Base-by-base conservation (phyloP, 2,113 vertebrate genomes). In the Orcinus orca region DNA sequence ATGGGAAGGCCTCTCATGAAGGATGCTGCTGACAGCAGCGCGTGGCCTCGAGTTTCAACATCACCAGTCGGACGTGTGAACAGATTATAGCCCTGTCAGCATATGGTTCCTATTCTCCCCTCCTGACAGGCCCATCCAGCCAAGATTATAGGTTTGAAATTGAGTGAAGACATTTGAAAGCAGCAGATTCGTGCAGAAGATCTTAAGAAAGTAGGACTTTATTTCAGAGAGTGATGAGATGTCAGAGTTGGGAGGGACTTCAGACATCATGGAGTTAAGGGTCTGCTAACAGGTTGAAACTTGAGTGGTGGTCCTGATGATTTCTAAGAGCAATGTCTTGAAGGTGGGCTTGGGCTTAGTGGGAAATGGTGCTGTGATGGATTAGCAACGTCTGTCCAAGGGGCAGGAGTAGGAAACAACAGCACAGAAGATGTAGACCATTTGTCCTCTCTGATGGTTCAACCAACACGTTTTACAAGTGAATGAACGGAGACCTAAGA, bases 1-100 rank as follows among this genome's bases (percentile, higher is more conserved):
- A 1, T 44, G 65, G 95, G 21, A 73, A 92, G 62, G 60, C 74
- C 65, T 47, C 62, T 44, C 3, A 0, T 63, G 81, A 96, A 81
- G 68, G 86, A 31, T 17, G 74, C 53, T 67, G 94, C 87, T 94
- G 97, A 97, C 97, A 92, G 95, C 74, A 0, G 36, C 65, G 3
- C 26, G 11, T 18, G 79, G 96, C 90, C 60, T 53, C 68, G 74
- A 58, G 25, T 65, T 76, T 94, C 70, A n/a, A 73, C 29, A 12
- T 55, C 31, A 18, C 63, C 65, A 53, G 73, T 21, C 53, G 67
- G 92, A 88, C 1, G 44, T 0, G 3, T 6, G 82, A 92, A 93
- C 63, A 90, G 67, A 82, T 23, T 53, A 17, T 44, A 44, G 6
- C 6, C 29, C 74, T 79, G n/a, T 96, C 83, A 87, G 76, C 92